phyloP scores from a whole-genome alignment of 2,113 vertebrate genomes.

The Cyrtonyx montezumae region DNA sequence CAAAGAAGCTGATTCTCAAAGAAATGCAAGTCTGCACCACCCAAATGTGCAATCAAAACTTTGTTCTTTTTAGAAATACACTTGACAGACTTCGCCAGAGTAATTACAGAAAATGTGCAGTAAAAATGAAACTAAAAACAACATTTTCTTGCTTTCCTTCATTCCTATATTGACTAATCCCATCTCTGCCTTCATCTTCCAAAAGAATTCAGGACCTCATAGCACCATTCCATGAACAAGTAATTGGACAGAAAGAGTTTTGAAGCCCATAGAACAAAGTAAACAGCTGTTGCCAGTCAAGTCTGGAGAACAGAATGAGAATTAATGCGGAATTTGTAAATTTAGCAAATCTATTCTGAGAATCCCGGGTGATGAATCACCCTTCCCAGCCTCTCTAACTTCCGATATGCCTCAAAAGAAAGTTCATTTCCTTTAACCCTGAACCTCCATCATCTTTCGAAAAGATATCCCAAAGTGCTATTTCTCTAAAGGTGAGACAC shows the following conservation, averaged over 20 bases:
- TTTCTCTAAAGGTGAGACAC: not conserved
- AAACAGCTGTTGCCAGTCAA: constrained; percentile 65
- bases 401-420: not conserved
- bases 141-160: not conserved
- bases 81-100: not conserved
- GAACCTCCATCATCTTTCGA: not conserved
- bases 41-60: not conserved
- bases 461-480: not conserved
- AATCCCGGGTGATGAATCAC: constrained; percentile 59
- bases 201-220: not conserved
- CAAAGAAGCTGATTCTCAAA: not conserved
- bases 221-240: not conserved
- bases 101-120: not conserved
- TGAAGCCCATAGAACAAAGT: not conserved
- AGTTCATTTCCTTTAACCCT: constrained; percentile 13
- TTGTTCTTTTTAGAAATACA: not conserved
- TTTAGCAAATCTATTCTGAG: constrained; percentile 73
- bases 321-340: constrained; percentile 64
- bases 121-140: not conserved
- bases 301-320: not conserved
- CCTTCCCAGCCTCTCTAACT: constrained; percentile 19
- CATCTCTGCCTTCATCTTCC: not conserved
- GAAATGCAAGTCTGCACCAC: not conserved
- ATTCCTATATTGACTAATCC: fast-evolving
- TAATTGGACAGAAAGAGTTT: not conserved